These are phyloP conservation scores for chimpanzee (Pan troglodytes) DNA, from an alignment of 2,113 vertebrate species.

Conservation along the genomic window DNA sequence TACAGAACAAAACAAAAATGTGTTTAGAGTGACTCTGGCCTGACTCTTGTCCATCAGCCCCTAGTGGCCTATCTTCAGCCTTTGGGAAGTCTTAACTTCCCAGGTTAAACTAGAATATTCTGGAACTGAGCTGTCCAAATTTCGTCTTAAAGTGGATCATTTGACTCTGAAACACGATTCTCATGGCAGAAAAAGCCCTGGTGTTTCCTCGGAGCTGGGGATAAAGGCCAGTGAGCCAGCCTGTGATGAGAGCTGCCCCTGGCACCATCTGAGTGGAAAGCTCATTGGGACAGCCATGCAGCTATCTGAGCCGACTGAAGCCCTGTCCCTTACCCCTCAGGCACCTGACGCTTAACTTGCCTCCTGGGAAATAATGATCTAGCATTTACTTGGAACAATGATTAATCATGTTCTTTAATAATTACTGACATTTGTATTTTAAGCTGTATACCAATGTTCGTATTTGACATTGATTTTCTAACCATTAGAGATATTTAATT, in stretches of 20 bases:
- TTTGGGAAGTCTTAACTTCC: not conserved
- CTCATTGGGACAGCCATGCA: not conserved
- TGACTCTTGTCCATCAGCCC: not conserved
- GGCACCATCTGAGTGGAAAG: not conserved
- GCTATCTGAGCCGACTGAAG: not conserved
- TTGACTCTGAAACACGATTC: constrained; percentile 6
- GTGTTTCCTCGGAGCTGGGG: not conserved
- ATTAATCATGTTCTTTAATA: constrained; percentile 63
- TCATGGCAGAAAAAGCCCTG: not conserved
- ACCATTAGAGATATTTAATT: constrained; percentile 58
- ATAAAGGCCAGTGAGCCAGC: not conserved
- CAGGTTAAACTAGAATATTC: constrained; percentile 11
- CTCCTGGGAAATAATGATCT: constrained; percentile 31
- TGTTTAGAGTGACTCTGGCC: not conserved
- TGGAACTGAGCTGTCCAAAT: constrained; percentile 16
- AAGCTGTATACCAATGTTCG: not conserved
- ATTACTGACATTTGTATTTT: constrained; percentile 63
- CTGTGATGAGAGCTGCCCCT: not conserved
- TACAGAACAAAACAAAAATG: not conserved
- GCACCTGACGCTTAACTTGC: constrained; percentile 1
- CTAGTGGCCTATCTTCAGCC: not conserved
- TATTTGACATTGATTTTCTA: constrained; percentile 67
- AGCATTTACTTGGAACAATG: constrained; percentile 57
- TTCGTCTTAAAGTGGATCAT: constrained; percentile 5
- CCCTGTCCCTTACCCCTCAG: not conserved